phyloP scores from a whole-genome alignment of 2,113 vertebrate species.

The Centropus unirufus region DNA sequence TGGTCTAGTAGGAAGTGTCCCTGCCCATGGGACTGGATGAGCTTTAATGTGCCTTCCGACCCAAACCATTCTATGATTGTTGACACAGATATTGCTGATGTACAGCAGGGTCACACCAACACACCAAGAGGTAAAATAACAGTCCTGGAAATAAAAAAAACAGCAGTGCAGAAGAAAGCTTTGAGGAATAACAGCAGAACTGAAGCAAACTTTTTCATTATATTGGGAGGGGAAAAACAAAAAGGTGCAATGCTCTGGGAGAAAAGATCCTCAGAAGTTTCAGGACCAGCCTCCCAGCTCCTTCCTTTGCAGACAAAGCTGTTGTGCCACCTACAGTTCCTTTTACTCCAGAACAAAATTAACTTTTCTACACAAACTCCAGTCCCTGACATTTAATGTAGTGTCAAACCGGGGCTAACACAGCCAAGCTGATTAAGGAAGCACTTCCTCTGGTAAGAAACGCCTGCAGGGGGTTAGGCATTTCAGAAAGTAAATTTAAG shows the following conservation, averaged over 20 bases:
- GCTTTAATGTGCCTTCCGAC: too few species aligned
- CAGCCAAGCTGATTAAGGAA: conserved; percentile 46
- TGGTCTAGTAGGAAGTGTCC: too few species aligned
- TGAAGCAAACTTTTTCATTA: not conserved
- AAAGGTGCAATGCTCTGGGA: rapidly evolving
- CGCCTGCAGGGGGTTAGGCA: not conserved
- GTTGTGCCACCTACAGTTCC: conserved; percentile 64
- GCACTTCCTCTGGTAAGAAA: not conserved
- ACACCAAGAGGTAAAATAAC: rapidly evolving
- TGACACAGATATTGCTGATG: rapidly evolving
- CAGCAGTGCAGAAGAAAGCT: not conserved
- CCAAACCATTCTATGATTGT: too few species aligned
- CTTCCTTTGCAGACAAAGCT: not conserved
- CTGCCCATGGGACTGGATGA: too few species aligned
- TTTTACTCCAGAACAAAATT: not conserved
- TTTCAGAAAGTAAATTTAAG: rapidly evolving
- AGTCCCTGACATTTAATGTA: not conserved
- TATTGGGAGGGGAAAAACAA: rapidly evolving
- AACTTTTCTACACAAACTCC: not conserved
- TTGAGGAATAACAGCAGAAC: not conserved
- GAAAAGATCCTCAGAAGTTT: not conserved
- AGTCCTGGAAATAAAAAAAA: rapidly evolving
- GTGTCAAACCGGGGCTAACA: not conserved
- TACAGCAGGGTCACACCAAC: not conserved
- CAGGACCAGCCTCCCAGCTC: not conserved